Conservation (phyloP, 2,797 vertebrate genomes). For the Eulemur rubriventer region DNA sequence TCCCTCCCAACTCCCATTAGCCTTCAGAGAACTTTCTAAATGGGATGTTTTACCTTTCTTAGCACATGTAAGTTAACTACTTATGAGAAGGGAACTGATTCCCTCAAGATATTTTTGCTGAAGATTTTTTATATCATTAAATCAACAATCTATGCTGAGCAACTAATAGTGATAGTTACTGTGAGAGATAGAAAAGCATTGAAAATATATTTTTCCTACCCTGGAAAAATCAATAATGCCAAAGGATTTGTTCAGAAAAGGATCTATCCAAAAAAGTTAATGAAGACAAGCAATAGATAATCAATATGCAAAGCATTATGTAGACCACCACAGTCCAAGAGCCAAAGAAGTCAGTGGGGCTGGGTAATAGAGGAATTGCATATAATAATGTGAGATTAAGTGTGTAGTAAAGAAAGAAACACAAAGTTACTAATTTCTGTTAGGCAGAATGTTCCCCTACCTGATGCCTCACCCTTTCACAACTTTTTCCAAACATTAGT, state of each 20-base stretch:
- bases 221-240: not conserved
- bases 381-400: not conserved
- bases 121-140: not conserved
- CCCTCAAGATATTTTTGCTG: not conserved
- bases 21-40: not conserved
- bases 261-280: not conserved
- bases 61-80: not conserved
- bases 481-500: not conserved
- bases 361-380: not conserved
- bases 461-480: not conserved
- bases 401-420: not conserved
- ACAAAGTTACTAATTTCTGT: not conserved
- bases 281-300: not conserved
- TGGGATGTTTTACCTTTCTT: not conserved
- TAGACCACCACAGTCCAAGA: not conserved
- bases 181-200: not conserved
- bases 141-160: not conserved
- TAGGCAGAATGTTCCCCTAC: not conserved
- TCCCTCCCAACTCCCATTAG: not conserved
- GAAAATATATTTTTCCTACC: not conserved
- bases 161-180: not conserved
- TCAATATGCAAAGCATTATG: not conserved
- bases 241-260: not conserved
- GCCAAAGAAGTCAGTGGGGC: not conserved
- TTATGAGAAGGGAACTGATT: not conserved